These are phyloP conservation scores for Ostrea edulis DNA, from an alignment of 1,140 invertebrate genomes.

Conservation along the genomic window DNA sequence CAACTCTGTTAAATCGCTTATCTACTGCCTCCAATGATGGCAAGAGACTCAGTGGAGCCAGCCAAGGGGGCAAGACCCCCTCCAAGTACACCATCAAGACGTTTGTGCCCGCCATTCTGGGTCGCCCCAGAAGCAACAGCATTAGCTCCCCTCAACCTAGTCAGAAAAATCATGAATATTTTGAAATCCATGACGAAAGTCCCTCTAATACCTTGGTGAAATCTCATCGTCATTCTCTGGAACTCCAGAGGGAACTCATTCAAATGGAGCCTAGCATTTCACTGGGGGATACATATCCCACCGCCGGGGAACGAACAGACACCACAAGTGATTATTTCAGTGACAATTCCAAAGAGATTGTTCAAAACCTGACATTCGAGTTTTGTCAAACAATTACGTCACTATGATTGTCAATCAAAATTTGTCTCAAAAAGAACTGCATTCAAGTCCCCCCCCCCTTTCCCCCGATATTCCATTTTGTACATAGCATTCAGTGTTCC, in stretches of 20 bases:
- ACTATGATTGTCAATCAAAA: conserved; percentile 49
- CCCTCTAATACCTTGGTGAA: conserved; percentile 47
- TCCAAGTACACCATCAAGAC: conserved; percentile 59
- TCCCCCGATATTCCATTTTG: no score
- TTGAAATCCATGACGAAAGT: conserved; percentile 59
- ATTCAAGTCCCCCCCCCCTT: no score
- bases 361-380: conserved; percentile 55
- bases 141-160: conserved; percentile 55
- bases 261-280: conserved; percentile 42
- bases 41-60: conserved; percentile 61
- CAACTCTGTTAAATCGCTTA: conserved; percentile 58
- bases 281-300: conserved; percentile 34
- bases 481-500: no score
- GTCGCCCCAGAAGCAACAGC: conserved; percentile 62
- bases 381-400: conserved; percentile 65
- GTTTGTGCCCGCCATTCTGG: conserved; percentile 53
- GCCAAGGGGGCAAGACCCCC: conserved; percentile 51
- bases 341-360: conserved; percentile 72
- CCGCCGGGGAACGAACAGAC: conserved; percentile 57
- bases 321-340: conserved; percentile 73
- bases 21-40: conserved; percentile 64
- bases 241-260: conserved; percentile 45
- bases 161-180: conserved; percentile 55
- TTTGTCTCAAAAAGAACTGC: no score
- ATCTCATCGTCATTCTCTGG: conserved; percentile 62